Evolutionary conservation across 1,140 invertebrate species (phyloP).

Genomic region (Brachystomella parvula): DNA sequence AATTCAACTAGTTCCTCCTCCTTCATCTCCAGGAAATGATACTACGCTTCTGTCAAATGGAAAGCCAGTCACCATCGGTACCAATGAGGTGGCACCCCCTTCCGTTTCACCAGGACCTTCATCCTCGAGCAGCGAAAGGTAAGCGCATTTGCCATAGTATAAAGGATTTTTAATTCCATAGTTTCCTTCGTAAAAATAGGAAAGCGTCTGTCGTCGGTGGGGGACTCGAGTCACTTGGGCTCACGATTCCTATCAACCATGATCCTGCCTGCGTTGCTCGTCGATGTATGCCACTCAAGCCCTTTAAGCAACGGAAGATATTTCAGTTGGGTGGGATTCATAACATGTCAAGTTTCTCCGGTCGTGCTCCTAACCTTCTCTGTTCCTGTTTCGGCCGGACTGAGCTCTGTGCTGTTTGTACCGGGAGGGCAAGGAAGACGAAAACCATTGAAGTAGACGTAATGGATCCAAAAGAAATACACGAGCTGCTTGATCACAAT

Average conservation of each 20-base stretch:
- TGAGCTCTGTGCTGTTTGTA: constrained; percentile 11
- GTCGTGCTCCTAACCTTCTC: not conserved
- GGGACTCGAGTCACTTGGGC: not conserved
- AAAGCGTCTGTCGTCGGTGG: constrained; percentile 5
- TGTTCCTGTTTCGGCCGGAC: constrained; percentile 9
- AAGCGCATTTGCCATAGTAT: not conserved
- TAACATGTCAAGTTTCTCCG: not conserved
- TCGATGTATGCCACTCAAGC: constrained; percentile 7
- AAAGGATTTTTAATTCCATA: not conserved
- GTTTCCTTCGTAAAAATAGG: not conserved
- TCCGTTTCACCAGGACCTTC: too few relatives aligned
- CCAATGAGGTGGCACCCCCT: not conserved
- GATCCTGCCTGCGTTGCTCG: constrained; percentile 9
- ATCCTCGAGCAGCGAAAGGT: not conserved
- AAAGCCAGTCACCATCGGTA: not conserved
- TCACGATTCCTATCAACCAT: not conserved
- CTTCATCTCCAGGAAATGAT: not conserved
- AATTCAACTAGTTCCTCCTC: constrained; percentile 1
- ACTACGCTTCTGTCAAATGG: not conserved
- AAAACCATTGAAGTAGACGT: not conserved
- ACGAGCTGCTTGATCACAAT: not conserved
- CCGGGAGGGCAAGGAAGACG: not conserved
- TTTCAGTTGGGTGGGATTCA: constrained; percentile 10
- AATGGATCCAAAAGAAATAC: not conserved
- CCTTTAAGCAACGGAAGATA: not conserved